Conservation (phyloP, 2,113 vertebrate species). For the Heloderma charlesbogerti region DNA sequence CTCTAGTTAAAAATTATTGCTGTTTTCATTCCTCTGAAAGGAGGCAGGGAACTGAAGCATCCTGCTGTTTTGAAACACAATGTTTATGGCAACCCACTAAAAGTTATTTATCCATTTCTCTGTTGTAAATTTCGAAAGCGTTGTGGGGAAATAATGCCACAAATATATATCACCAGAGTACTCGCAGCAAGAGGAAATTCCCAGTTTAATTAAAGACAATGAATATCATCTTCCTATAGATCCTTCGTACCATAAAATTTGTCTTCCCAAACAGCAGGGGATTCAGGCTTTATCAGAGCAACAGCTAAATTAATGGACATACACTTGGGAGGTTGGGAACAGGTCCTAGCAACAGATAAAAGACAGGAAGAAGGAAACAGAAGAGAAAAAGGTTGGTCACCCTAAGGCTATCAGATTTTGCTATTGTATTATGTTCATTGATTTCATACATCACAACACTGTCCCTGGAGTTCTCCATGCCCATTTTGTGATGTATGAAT, state of each 20-base stretch:
- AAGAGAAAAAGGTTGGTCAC: not conserved
- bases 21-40: slow-evolving; percentile 41
- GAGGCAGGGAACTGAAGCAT: slow-evolving; percentile 51
- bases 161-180: slow-evolving; percentile 42
- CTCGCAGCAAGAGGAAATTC: slow-evolving; percentile 60
- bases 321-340: not conserved
- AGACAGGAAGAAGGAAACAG: not conserved
- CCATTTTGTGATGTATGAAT: not conserved
- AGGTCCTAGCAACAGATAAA: not conserved
- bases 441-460: not conserved
- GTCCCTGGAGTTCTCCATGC: not conserved
- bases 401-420: not conserved
- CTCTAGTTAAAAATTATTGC: slow-evolving; percentile 59
- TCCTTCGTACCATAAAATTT: slow-evolving; percentile 41
- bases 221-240: slow-evolving; percentile 40
- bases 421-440: not conserved
- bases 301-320: slow-evolving; percentile 17
- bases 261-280: slow-evolving; percentile 33
- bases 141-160: slow-evolving; percentile 51
- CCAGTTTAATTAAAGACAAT: slow-evolving; percentile 56
- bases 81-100: slow-evolving; percentile 58
- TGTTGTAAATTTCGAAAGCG: slow-evolving; percentile 37
- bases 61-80: slow-evolving; percentile 58
- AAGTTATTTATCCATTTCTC: slow-evolving; percentile 56
- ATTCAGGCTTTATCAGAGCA: not conserved